Conservation (phyloP, 2,113 vertebrate genomes). For the Sinocyclocheilus anophthalmus region DNA sequence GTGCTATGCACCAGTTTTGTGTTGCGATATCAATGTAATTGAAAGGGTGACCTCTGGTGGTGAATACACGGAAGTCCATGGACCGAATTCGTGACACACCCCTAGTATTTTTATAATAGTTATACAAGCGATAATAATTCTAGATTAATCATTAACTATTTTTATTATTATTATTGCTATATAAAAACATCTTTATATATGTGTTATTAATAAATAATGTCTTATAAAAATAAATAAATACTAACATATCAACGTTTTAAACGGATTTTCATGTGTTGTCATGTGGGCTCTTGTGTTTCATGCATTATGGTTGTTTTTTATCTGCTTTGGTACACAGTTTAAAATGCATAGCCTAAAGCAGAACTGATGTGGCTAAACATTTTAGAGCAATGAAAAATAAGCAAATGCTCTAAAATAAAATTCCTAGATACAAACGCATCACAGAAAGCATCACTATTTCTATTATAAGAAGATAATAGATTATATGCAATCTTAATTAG, state of each 20-base stretch:
- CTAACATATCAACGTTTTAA: not conserved
- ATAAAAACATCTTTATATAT: not conserved
- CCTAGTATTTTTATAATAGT: no score
- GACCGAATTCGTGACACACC: no score
- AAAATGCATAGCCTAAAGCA: not conserved
- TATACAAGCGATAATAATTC: no score
- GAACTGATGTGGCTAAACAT: not conserved
- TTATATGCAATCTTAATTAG: not conserved
- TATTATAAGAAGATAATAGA: not conserved
- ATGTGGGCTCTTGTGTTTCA: not conserved
- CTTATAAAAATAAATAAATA: not conserved
- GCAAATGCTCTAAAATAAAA: not conserved
- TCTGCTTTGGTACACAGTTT: not conserved
- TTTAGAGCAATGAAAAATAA: not conserved
- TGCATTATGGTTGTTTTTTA: not conserved
- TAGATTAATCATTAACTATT: no score
- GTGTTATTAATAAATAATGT: not conserved
- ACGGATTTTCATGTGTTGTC: not conserved
- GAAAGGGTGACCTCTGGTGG: no score
- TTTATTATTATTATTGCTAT: not conserved
- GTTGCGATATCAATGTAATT: no score
- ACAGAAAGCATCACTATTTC: not conserved
- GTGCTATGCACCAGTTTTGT: no score
- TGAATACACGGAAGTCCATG: no score
- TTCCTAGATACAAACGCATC: not conserved